Percentiles rank a stretch among this genome's conserved stretches.
phyloP scores from a whole-genome alignment of 2,113 vertebrate genomes.

The Polyodon spathula region DNA sequence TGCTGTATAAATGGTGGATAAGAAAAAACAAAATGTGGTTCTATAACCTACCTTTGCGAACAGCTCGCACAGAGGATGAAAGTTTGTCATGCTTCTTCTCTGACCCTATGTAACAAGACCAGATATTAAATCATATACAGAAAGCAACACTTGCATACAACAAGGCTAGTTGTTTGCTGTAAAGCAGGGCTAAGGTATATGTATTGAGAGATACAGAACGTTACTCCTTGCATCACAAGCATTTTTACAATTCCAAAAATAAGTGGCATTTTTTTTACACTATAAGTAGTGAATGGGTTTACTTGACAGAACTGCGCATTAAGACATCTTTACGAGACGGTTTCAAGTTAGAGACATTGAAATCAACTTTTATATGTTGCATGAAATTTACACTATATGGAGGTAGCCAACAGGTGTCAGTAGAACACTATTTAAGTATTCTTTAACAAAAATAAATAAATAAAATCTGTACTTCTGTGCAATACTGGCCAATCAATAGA shows the following conservation, averaged over 20 bases:
- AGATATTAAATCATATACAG: not conserved
- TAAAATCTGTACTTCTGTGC: too few relatives aligned
- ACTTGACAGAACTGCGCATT: not conserved
- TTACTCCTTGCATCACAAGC: too few relatives aligned
- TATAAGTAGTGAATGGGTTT: too few relatives aligned
- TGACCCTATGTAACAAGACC: conserved; percentile 63
- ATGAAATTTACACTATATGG: conserved; percentile 1
- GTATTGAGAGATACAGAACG: too few relatives aligned
- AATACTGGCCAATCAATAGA: too few relatives aligned
- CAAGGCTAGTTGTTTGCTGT: not conserved
- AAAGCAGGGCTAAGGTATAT: too few relatives aligned
- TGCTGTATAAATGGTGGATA: too few relatives aligned
- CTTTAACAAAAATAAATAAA: conserved; percentile 17
- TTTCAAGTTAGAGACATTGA: too few relatives aligned
- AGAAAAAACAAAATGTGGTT: not conserved
- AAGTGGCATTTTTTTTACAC: too few relatives aligned
- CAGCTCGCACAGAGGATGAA: conserved; percentile 92
- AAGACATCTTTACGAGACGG: not conserved
- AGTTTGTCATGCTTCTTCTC: conserved; percentile 98
- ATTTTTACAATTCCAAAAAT: too few relatives aligned
- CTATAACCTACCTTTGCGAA: conserved; percentile 80
- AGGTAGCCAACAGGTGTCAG: not conserved
- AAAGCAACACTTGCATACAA: not conserved
- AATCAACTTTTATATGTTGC: not conserved
- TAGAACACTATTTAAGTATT: not conserved